Evolutionary conservation across 2,888 invertebrate genomes (phyloP), one percentile per base, ranked within the genome.

Genomic region (Tinea trinotella): DNA sequence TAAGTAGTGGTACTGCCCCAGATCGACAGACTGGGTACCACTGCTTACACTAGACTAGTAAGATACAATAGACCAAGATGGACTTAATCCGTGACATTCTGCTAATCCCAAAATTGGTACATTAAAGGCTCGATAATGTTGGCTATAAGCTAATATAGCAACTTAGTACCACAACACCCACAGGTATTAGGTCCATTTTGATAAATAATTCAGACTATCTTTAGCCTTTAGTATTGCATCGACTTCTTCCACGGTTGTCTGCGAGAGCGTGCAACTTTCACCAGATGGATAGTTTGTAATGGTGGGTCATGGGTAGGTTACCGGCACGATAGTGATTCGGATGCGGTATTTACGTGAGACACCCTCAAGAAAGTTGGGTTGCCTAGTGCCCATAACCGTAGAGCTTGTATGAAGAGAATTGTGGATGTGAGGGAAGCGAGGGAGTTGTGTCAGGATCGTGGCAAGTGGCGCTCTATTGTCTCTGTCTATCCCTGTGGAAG

Each of bases 251-350:
- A 50, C 50, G 50, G 50, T 15, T 50, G 50, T 50, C 50, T 50
- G 13, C 24, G 50, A 48, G 24, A 40, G 15, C 50, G 50, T 50
- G 50, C 50, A 50, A 50, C 50, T 50, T 50, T 50, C 50, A 50
- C 50, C 50, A 50, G 50, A 50, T 50, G 24, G 50, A 20, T 50
- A 50, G 24, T 12, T 50, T n/a, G 50, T 50, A 50, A 50, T 50
- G 50, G 50, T 20, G 7, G 18, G 24, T 46, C 19, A 46, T 19
- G 19, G 18, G 5, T 18, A 19, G 3, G 18, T 46, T 30, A 4
- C 30, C n/a, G 30, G 7, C 30, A 30, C 22, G 22, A 7, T 7
- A 5, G 22, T 7, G 35, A 35, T n/a, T n/a, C 13, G 40, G 40
- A 40, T 15, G 40, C 40, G 40, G 40, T 15, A 40, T 7, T 24